These are phyloP conservation scores for Odobenus rosmarus DNA, from an alignment of 2,113 vertebrate species.

Conservation along the genomic window DNA sequence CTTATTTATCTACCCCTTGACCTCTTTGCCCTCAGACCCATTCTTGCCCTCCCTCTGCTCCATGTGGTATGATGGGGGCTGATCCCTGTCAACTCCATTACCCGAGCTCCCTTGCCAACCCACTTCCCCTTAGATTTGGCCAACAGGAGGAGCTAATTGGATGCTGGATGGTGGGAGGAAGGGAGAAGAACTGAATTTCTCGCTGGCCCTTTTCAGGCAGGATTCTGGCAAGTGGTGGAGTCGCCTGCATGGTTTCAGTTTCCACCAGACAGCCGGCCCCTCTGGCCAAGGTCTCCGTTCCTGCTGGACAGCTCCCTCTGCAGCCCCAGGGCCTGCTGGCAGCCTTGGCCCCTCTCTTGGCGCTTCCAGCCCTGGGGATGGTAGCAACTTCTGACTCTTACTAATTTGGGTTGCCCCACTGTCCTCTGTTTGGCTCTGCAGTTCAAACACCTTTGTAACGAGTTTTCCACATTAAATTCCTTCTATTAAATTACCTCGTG, in stretches of 20 bases:
- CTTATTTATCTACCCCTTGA: neutral
- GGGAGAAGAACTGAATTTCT: neutral
- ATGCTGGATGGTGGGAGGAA: neutral
- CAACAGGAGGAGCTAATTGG: neutral
- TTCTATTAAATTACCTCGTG: neutral
- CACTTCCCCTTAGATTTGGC: neutral
- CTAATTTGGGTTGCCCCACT: neutral
- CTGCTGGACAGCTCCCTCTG: neutral
- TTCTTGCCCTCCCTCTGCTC: neutral
- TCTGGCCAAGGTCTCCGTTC: rapidly evolving
- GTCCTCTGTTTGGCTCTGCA: neutral
- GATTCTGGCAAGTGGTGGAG: neutral
- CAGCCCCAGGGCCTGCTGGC: neutral
- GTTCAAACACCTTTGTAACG: neutral
- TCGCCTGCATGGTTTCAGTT: neutral
- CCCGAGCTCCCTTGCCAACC: neutral
- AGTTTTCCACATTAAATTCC: neutral
- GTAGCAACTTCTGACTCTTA: neutral
- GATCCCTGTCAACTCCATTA: neutral
- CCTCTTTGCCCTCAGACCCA: neutral
- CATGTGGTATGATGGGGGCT: neutral
- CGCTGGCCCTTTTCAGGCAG: too few relatives aligned
- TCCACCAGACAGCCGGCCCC: neutral
- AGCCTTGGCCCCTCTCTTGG: neutral
- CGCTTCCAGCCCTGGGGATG: neutral